A percentile compares a stretch with the other conserved stretches of the same genome.
Evolutionary conservation across 1,140 invertebrate genomes (phyloP).

Genomic region (Drosophila nebulosa): DNA sequence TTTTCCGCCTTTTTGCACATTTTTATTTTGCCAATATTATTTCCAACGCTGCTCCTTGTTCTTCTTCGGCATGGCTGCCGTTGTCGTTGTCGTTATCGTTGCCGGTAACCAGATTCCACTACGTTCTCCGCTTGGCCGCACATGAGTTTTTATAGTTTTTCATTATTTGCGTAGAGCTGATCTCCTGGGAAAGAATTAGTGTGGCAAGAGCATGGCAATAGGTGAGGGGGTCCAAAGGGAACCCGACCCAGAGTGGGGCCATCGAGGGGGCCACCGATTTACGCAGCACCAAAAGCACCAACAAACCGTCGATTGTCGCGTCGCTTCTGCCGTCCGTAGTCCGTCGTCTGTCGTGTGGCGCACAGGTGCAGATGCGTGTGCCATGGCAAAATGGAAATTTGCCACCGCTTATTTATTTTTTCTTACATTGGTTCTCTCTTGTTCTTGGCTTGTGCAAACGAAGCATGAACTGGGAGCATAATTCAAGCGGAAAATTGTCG

Average conservation of each 20-base stretch:
- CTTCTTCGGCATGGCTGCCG: neutral
- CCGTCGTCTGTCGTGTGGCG: conserved; percentile 30
- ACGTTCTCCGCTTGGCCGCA: conserved; percentile 39
- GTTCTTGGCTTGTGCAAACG: conserved; percentile 61
- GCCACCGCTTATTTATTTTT: conserved; percentile 76
- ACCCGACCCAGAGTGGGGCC: neutral
- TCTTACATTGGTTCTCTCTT: conserved; percentile 14
- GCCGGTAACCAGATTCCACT: conserved; percentile 2
- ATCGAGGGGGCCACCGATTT: neutral
- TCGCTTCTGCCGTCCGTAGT: neutral
- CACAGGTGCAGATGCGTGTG: conserved; percentile 42
- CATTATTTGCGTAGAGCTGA: conserved; percentile 77
- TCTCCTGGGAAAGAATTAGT: conserved; percentile 65
- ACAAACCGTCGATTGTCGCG: conserved; percentile 60
- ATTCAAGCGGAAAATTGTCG: conserved; percentile 79
- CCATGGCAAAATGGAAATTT: conserved; percentile 70
- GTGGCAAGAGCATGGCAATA: conserved; percentile 17
- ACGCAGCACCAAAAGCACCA: conserved; percentile 35
- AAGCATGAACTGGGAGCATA: conserved; percentile 78
- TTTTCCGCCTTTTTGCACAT: conserved; percentile 74
- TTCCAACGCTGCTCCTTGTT: conserved; percentile 38
- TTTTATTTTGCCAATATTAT: conserved; percentile 76
- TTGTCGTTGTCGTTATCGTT: neutral
- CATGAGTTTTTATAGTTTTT: conserved; percentile 79
- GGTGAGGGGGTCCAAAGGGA: conserved; percentile 8